These are phyloP conservation scores for Ageneiosus marmoratus DNA, from an alignment of 2,113 vertebrate genomes.

Conservation along the genomic window DNA sequence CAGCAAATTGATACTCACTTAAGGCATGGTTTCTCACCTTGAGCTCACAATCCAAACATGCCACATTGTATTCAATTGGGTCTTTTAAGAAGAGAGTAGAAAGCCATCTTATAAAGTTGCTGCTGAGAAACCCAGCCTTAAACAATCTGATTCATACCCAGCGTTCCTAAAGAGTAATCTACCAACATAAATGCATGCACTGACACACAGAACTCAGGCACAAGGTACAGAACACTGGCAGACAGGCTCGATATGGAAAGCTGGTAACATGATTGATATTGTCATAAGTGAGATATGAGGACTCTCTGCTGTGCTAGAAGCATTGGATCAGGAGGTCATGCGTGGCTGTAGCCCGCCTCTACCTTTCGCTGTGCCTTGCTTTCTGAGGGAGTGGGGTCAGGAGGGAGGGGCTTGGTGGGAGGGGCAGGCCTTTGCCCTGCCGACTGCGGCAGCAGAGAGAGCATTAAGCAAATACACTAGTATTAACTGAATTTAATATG, in stretches of 20 bases:
- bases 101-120: background rate
- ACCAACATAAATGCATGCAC: slow-evolving; percentile 4
- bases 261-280: background rate
- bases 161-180: background rate
- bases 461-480: slow-evolving; percentile 5
- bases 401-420: slow-evolving; percentile 84
- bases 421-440: slow-evolving; percentile 70
- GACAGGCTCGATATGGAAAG: background rate
- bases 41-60: background rate
- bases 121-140: slow-evolving; percentile 27
- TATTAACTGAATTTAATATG: slow-evolving; percentile 12
- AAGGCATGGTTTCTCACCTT: slow-evolving; percentile 12
- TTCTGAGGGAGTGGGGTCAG: slow-evolving; percentile 76
- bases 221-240: background rate
- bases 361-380: slow-evolving; percentile 73
- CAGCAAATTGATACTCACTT: background rate
- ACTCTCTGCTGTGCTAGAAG: background rate
- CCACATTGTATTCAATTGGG: background rate
- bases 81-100: background rate
- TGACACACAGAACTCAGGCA: background rate
- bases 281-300: background rate
- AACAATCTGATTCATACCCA: background rate
- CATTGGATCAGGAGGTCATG: slow-evolving; percentile 20
- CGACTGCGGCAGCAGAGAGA: slow-evolving; percentile 60
- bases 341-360: slow-evolving; percentile 29